A percentile compares a stretch with the other conserved stretches of the same genome.
Conservation (phyloP, 2,797 vertebrate genomes). For the Remorina albescens region DNA sequence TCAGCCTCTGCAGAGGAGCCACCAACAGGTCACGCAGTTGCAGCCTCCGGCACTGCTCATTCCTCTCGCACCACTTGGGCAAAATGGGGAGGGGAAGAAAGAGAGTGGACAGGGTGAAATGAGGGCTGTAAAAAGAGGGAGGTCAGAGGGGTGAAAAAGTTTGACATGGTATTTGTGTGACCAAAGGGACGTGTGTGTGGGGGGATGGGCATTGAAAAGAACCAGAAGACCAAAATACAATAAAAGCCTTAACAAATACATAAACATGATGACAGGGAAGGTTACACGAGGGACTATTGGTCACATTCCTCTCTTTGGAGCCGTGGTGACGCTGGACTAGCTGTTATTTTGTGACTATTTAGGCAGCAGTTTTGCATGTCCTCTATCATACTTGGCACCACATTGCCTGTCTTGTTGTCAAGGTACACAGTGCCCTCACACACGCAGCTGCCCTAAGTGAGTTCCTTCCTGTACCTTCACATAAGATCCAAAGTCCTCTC, state of each 20-base stretch:
- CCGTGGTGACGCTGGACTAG: constrained; percentile 41
- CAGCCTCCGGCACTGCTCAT: constrained; percentile 87
- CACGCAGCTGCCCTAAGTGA: neutral
- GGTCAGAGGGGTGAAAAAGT: constrained; percentile 36
- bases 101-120: constrained; percentile 28
- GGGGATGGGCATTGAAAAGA: constrained; percentile 16
- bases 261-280: constrained; percentile 22
- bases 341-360: constrained; percentile 44
- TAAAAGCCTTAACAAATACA: constrained; percentile 16
- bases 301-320: constrained; percentile 55
- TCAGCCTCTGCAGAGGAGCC: constrained; percentile 89
- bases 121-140: constrained; percentile 24
- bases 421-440: constrained; percentile 38
- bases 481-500: constrained; percentile 91
- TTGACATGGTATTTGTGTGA: constrained; percentile 13
- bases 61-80: constrained; percentile 91
- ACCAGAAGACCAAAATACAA: constrained; percentile 13
- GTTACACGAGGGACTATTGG: constrained; percentile 39
- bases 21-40: constrained; percentile 91
- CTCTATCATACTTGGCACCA: constrained; percentile 38
- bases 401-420: constrained; percentile 30
- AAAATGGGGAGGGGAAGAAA: constrained; percentile 28
- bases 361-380: neutral
- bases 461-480: constrained; percentile 85
- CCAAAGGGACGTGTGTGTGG: neutral